Conservation (phyloP, 2,888 invertebrate genomes). For the Tetanocera ferruginea region DNA sequence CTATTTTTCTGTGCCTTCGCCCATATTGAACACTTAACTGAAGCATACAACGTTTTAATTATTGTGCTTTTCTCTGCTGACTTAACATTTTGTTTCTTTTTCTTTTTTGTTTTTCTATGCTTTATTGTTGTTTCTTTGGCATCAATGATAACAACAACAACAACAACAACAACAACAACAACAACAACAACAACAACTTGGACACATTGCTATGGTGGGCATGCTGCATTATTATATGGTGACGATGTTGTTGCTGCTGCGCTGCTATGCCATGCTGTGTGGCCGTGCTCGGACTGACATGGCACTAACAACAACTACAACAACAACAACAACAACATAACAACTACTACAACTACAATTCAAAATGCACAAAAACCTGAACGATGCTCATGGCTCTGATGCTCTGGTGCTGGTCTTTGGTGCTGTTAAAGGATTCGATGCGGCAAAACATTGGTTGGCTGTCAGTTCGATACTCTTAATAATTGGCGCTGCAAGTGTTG, state of each 20-base stretch:
- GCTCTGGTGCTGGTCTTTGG: not conserved
- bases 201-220: conserved; percentile 58
- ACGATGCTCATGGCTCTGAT: not conserved
- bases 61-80: not conserved
- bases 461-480: conserved; percentile 82
- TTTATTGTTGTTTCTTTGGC: not conserved
- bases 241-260: not conserved
- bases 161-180: not conserved
- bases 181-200: conserved; percentile 31
- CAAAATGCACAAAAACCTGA: not conserved
- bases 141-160: not conserved
- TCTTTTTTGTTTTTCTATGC: not conserved
- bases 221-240: conserved; percentile 53
- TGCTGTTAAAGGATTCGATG: conserved; percentile 71
- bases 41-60: conserved; percentile 9
- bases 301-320: conserved; percentile 36
- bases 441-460: conserved; percentile 81
- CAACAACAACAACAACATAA: conserved; percentile 40
- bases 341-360: not conserved
- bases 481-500: conserved; percentile 84
- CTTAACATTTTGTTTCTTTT: not conserved
- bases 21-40: not conserved
- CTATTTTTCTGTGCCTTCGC: not conserved
- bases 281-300: conserved; percentile 45
- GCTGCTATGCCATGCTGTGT: not conserved